A percentile compares a stretch with the other conserved stretches of the same genome.
Evolutionary conservation across 2,113 vertebrate species (phyloP).

Genomic region (Perccottus glenii): DNA sequence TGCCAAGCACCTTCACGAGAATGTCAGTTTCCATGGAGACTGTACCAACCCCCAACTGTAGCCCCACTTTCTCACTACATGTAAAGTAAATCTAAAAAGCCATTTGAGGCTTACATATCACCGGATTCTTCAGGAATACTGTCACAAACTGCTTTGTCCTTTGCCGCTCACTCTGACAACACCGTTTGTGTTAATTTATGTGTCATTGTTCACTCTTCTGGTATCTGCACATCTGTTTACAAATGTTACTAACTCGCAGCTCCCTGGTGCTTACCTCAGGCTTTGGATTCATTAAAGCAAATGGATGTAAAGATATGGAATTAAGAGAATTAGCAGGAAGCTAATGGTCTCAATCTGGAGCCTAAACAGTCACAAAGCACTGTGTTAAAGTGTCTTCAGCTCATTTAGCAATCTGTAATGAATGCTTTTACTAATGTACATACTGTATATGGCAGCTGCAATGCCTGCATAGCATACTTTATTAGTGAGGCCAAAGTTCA

Average conservation of each 20-base stretch:
- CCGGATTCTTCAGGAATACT: constrained; percentile 11
- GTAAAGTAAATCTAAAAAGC: constrained; percentile 28
- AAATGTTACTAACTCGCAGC: constrained; percentile 12
- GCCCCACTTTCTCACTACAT: constrained; percentile 22
- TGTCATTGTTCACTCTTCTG: constrained; percentile 28
- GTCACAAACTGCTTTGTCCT: constrained; percentile 1
- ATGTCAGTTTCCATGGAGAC: constrained; percentile 80
- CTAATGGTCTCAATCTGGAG: constrained; percentile 3
- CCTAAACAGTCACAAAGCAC: neutral
- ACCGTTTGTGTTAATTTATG: constrained; percentile 25
- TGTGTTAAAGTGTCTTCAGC: neutral
- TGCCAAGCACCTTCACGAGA: constrained; percentile 67
- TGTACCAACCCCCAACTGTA: constrained; percentile 41
- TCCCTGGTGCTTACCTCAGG: constrained; percentile 13
- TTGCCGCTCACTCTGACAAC: constrained; percentile 13
- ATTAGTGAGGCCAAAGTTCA: too few species aligned
- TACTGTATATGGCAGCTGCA: neutral
- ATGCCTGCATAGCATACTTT: too few species aligned
- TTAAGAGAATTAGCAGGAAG: constrained; percentile 1
- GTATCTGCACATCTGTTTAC: constrained; percentile 37
- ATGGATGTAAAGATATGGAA: constrained; percentile 3
- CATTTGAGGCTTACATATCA: constrained; percentile 26
- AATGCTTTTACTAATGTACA: too few species aligned
- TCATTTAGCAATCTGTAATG: neutral
- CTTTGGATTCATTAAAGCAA: constrained; percentile 4